Evolutionary conservation across 2,797 vertebrate species (phyloP).

Genomic region (Odontamblyopus rebecca): DNA sequence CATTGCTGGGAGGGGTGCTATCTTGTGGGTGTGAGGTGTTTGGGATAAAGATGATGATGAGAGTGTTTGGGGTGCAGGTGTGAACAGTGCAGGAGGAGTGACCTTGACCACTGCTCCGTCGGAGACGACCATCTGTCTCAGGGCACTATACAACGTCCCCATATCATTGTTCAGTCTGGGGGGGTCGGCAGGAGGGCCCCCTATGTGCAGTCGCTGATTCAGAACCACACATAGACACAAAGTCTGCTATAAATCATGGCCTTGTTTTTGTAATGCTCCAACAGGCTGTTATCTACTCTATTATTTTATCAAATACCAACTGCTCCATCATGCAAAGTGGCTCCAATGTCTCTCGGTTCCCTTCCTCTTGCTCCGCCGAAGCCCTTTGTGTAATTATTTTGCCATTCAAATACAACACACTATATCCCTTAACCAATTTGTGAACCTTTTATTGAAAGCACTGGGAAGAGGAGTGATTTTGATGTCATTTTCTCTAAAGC

Average conservation of each 20-base stretch:
- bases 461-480: constrained; percentile 46
- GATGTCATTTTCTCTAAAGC: constrained; percentile 50
- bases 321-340: constrained; percentile 20
- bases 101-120: constrained; percentile 74
- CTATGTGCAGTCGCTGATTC: constrained; percentile 43
- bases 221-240: constrained; percentile 27
- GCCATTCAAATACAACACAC: constrained; percentile 59
- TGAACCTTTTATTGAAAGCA: constrained; percentile 57
- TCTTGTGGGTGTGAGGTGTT: constrained; percentile 47
- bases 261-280: constrained; percentile 24
- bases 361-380: constrained; percentile 29
- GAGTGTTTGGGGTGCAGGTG: constrained; percentile 69
- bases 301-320: constrained; percentile 48
- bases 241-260: constrained; percentile 42
- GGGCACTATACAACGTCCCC: constrained; percentile 69
- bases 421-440: constrained; percentile 60
- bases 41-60: constrained; percentile 60
- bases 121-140: constrained; percentile 79
- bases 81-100: constrained; percentile 60
- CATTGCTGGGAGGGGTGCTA: constrained; percentile 20
- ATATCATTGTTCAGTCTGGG: constrained; percentile 76
- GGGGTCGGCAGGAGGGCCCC: constrained; percentile 67
- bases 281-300: constrained; percentile 38
- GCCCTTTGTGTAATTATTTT: constrained; percentile 56
- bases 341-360: constrained; percentile 25